Base-by-base conservation (phyloP, 1,140 invertebrate species). In the Philotrypesis tridentata region DNA sequence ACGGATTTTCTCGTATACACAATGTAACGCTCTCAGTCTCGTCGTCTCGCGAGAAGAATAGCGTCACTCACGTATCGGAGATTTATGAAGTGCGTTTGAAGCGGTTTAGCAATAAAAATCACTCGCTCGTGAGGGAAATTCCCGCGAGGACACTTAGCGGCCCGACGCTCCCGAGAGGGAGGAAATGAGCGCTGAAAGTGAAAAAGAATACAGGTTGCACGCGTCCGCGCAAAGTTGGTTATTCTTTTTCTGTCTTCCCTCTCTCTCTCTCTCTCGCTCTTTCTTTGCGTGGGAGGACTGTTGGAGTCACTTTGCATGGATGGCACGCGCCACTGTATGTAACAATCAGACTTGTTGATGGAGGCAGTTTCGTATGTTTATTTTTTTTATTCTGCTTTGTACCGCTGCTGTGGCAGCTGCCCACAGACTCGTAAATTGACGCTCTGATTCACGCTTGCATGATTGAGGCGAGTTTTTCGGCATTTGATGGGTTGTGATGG, bases 11-110 rank as follows among this genome's bases (percentile, higher is more conserved):
- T 5, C 4, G 33, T 37, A 37, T 37, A 37, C 33, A 37, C 33
- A 37, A 9, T 37, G 9, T 37, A 37, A 37, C 33, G 33, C 9
- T 37, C 61, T 65, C 25, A 4, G 6, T 4, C 1, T 43, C n/a
- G n/a, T n/a, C n/a, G n/a, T n/a, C 67, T 14, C 27, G 0, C 3
- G 79, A 70, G 60, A 48, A 31, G 14, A 65, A 74, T 73, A 80
- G 43, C 79, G 61, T 23, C n/a, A 25, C 63, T 75, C 40, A 27
- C 65, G 21, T 11, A 23, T 8, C 25, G 31, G 31, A 68, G 80
- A 82, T 82, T 82, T 82, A 77, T 82, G 77, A 72, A 82, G 48
- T 72, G 63, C 67, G 48, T 75, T 23, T 73, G 37, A 11, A 40
- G 37, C 33, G n/a, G 17, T 74, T 67, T 11, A 55, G 60, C 79